Evolutionary conservation across 2,888 invertebrate genomes (phyloP).

Genomic region (Patella depressa): DNA sequence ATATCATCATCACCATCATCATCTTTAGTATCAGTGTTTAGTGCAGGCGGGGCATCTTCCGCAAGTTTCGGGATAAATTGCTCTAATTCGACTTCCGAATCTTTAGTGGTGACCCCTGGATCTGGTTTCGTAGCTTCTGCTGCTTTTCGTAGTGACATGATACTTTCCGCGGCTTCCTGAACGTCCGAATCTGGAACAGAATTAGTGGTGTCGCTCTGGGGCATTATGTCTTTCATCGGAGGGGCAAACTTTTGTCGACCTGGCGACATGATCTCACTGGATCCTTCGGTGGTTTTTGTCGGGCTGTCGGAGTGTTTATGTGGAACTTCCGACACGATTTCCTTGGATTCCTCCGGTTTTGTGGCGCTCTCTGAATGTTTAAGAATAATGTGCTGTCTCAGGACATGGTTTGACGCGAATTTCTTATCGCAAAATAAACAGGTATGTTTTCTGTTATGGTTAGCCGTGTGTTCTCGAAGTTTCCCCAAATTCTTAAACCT

Average conservation of each 20-base stretch:
- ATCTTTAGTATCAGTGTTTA: neutral
- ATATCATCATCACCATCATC: neutral
- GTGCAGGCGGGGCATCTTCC: neutral
- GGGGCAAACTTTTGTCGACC: too few relatives aligned
- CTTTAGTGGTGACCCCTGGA: too few relatives aligned
- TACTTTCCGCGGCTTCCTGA: neutral
- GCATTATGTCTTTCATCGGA: too few relatives aligned
- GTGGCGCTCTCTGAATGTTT: neutral
- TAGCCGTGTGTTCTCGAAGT: neutral
- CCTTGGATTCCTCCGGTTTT: too few relatives aligned
- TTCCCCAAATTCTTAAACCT: neutral
- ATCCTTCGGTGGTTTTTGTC: too few relatives aligned
- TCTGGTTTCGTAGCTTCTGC: neutral
- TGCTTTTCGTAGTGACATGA: neutral
- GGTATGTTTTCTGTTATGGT: neutral
- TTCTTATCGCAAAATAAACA: neutral
- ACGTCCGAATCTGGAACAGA: neutral
- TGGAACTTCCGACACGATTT: too few relatives aligned
- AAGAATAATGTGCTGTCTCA: neutral
- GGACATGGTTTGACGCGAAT: neutral
- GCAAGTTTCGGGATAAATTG: neutral
- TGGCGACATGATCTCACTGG: too few relatives aligned
- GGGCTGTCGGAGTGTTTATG: too few relatives aligned
- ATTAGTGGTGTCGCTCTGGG: too few relatives aligned
- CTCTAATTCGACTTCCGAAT: too few relatives aligned